These are phyloP conservation scores for Trinorchestia longiramus DNA, from an alignment of 1,140 invertebrate species.

Conservation along the genomic window DNA sequence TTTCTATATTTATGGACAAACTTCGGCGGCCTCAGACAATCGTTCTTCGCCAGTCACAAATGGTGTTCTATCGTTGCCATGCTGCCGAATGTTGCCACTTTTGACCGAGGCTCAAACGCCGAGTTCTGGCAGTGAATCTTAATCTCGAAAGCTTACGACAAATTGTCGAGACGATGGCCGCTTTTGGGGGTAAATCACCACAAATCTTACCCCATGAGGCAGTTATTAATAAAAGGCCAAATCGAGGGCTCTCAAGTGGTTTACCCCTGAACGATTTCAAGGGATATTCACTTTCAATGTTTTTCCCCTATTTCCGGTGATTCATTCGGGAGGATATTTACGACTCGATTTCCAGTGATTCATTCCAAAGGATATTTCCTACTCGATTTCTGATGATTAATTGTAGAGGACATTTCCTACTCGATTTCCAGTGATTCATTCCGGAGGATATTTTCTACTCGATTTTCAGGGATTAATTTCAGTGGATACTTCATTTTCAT, in stretches of 20 bases:
- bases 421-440: not conserved
- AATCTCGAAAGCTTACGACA: constrained; percentile 32
- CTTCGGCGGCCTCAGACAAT: not conserved
- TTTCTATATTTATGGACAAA: constrained; percentile 50
- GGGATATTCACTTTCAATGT: not conserved
- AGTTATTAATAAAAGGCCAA: constrained; percentile 15
- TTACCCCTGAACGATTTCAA: not conserved
- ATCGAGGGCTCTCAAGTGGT: not conserved
- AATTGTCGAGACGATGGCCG: constrained; percentile 9
- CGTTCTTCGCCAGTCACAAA: not conserved
- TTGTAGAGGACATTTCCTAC: not conserved
- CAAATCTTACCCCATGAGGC: constrained; percentile 6
- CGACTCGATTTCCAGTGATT: too few species aligned
- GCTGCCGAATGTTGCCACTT: constrained; percentile 5
- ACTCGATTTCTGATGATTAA: too few species aligned
- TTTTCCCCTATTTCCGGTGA: too few species aligned
- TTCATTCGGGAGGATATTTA: too few species aligned
- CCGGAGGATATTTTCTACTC: not conserved
- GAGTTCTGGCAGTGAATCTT: not conserved
- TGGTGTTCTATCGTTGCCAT: not conserved
- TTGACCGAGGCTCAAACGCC: not conserved
- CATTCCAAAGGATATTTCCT: too few species aligned
- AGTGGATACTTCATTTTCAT: not conserved
- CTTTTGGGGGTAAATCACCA: constrained; percentile 10
- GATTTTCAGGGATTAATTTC: not conserved